Conservation (phyloP, 2,113 vertebrate genomes). For the Oreochromis aureus region DNA sequence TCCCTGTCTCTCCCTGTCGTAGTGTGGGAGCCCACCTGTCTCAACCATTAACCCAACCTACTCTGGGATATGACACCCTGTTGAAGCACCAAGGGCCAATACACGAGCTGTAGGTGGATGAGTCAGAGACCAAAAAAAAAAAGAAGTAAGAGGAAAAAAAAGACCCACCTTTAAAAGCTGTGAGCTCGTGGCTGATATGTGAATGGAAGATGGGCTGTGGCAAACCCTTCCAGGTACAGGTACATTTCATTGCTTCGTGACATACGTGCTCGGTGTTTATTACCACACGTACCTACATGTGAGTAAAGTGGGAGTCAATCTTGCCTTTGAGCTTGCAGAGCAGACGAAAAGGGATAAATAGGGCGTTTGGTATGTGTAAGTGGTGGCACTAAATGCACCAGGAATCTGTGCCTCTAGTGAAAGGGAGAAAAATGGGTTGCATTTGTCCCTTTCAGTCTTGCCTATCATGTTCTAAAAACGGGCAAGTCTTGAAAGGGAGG, state of each 20-base stretch:
- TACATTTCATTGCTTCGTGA: background rate
- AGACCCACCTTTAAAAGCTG: background rate
- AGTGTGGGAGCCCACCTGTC: conserved; percentile 45
- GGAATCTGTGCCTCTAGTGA: background rate
- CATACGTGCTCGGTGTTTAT: background rate
- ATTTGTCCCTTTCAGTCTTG: background rate
- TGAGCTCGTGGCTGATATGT: conserved; percentile 26
- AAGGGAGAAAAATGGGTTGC: background rate
- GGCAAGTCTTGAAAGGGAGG: background rate
- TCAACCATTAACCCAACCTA: conserved; percentile 44
- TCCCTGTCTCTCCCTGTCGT: conserved; percentile 6
- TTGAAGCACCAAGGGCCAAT: background rate
- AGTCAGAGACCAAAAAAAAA: conserved; percentile 29
- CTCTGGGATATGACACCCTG: conserved; percentile 5
- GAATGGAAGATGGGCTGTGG: background rate
- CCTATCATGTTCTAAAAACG: background rate
- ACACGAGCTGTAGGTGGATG: conserved; percentile 7
- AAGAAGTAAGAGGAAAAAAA: background rate
- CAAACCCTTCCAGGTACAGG: background rate
- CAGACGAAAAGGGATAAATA: conserved; percentile 1
- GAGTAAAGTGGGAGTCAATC: background rate
- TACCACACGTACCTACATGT: background rate
- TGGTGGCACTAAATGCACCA: conserved; percentile 3
- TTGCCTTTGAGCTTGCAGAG: background rate
- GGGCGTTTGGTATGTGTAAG: background rate